Base-by-base conservation (phyloP, 2,113 vertebrate species). In the Fukomys damarensis region DNA sequence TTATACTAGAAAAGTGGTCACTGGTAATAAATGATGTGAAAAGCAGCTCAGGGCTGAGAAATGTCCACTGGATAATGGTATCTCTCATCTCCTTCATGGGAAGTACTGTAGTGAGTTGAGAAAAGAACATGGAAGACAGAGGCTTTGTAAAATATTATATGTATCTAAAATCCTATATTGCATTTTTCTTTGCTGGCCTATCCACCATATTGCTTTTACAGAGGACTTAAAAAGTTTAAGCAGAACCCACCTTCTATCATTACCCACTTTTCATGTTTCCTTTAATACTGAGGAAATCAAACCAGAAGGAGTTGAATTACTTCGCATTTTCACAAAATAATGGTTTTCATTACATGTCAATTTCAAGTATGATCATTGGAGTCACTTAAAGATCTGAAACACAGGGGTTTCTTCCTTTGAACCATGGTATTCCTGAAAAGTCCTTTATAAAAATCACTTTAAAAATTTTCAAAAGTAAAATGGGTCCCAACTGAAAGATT, bases 321-420 rank as follows among this genome's bases (percentile, higher is more conserved):
- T 93, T 96, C 49, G 32, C 61, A 86, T 13, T 89, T 79, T 81
- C 63, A 94, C 32, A 61, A 93, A 95, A 84, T 46, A 87, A 87
- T 52, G 61, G 20, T 92, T 96, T 94, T 90, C n/a, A 86, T 22
- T 86, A 54, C 14, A 90, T 80, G 22, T 24, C 41, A 65, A 74
- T 63, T 89, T 97, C 26, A 17, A 66, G 61, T 82, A 14, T 72
- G 17, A 86, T 56, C 41, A 87, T 90, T 11, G 79, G 83, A 96
- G 11, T 79, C 80, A 91, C n/a, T 83, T 68, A 90, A 74, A 68
- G 58, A 91, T 35, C 19, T n/a, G 11, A 92, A 90, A 83, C 13
- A 56, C 3, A 77, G 43, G 2, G 2, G 85, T 89, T 81, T 79
- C 65, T 89, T 81, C 72, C 65, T 86, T 80, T 92, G 59, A 95